Conservation (phyloP, 2,888 invertebrate species). For the Sphinx pinastri region DNA sequence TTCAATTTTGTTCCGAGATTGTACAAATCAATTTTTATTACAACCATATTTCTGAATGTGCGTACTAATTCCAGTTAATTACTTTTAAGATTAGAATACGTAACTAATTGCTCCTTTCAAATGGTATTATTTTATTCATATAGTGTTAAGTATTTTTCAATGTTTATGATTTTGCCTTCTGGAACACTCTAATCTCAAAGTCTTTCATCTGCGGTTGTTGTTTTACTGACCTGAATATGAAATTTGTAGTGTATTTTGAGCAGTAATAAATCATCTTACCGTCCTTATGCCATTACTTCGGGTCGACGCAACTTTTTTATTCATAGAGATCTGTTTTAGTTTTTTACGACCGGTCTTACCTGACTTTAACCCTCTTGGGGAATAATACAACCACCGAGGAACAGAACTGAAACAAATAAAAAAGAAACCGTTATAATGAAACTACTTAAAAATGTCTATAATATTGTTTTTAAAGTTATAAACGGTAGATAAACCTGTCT, state of each 20-base stretch:
- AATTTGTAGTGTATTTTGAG: neutral
- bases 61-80: slow-evolving; percentile 7
- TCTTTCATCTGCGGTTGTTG: neutral
- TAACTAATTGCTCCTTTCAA: neutral
- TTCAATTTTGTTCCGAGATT: slow-evolving; percentile 12
- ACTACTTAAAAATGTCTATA: neutral
- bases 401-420: neutral
- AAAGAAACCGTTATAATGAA: neutral
- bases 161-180: no score
- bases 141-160: neutral
- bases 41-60: slow-evolving; percentile 14
- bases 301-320: neutral
- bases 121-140: neutral
- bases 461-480: no score
- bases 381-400: neutral
- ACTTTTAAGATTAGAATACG: neutral
- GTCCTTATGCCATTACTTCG: neutral
- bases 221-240: neutral
- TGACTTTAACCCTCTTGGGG: neutral
- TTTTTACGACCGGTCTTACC: neutral
- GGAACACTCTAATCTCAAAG: no score
- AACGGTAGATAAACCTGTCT: neutral
- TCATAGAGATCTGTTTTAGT: neutral
- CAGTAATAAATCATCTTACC: neutral
- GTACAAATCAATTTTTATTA: slow-evolving; percentile 5